Conservation (phyloP, 2,888 invertebrate species). For the Noctua comes region DNA sequence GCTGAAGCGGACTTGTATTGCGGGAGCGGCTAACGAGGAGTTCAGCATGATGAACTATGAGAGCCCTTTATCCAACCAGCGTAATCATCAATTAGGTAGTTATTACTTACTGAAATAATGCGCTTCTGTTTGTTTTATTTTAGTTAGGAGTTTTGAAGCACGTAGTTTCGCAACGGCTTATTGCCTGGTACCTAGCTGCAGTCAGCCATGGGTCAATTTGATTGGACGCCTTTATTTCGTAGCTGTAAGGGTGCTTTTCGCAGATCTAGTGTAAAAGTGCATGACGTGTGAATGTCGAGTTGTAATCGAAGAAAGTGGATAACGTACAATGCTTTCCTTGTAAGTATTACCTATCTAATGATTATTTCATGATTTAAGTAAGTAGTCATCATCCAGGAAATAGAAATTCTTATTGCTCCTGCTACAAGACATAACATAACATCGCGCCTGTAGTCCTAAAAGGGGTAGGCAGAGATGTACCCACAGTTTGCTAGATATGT, state of each 20-base stretch:
- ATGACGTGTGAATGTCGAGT: background rate
- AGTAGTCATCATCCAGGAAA: background rate
- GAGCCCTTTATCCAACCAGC: slow-evolving; percentile 77
- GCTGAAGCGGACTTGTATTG: slow-evolving; percentile 86
- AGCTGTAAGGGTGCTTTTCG: background rate
- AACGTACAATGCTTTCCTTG: background rate
- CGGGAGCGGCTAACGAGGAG: slow-evolving; percentile 83
- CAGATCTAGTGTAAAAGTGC: background rate
- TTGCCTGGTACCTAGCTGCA: background rate
- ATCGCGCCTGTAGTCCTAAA: background rate
- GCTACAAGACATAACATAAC: background rate
- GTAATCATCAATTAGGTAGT: slow-evolving; percentile 66
- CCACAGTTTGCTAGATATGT: background rate
- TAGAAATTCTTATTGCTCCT: background rate
- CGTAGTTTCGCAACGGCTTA: slow-evolving; percentile 4
- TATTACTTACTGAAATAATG: slow-evolving; percentile 66
- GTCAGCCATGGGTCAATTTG: background rate
- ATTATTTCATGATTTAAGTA: background rate
- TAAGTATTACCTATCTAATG: background rate
- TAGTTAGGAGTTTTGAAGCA: slow-evolving; percentile 35
- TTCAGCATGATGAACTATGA: slow-evolving; percentile 82
- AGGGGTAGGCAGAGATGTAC: too few relatives aligned
- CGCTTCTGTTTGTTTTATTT: slow-evolving; percentile 54
- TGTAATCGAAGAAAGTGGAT: background rate
- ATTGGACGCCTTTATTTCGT: slow-evolving; percentile 1